Evolutionary conservation across 2,888 invertebrate species (phyloP).

Genomic region (Lithodes maja): DNA sequence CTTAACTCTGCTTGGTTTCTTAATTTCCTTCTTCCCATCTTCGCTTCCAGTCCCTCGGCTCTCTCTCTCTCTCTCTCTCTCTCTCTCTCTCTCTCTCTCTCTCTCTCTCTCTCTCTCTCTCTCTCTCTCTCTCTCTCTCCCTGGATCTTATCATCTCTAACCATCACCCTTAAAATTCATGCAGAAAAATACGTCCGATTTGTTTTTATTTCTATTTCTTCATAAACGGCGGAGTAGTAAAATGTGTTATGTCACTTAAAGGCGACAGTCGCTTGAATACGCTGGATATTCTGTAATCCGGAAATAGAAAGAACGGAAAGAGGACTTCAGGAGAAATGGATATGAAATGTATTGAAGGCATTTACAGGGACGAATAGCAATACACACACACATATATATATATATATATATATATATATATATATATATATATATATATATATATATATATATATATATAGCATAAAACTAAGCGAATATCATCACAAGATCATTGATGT

Average conservation of each 20-base stretch:
- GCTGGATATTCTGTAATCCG: neutral
- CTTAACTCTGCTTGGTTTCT: too few relatives aligned
- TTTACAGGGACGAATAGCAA: neutral
- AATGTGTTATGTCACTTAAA: neutral
- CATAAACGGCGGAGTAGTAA: neutral
- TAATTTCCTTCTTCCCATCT: neutral
- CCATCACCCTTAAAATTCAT: neutral
- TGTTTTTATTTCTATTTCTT: neutral
- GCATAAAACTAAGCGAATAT: too few relatives aligned
- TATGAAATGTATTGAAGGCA: neutral
- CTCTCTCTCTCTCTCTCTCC: neutral
- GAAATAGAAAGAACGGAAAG: neutral
- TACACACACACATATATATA: neutral
- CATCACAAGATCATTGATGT: too few relatives aligned
- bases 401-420: slow-evolving; percentile 1
- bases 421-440: neutral
- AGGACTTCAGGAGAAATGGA: neutral
- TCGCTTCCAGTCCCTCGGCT: neutral
- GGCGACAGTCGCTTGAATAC: neutral
- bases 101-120: neutral
- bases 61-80: neutral
- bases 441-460: too few relatives aligned
- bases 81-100: neutral
- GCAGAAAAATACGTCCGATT: neutral
- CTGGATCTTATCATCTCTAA: neutral